Percentiles rank a stretch among this genome's conserved stretches.
Evolutionary conservation across 1,140 invertebrate genomes (phyloP).

Genomic region (Linepithema humile): DNA sequence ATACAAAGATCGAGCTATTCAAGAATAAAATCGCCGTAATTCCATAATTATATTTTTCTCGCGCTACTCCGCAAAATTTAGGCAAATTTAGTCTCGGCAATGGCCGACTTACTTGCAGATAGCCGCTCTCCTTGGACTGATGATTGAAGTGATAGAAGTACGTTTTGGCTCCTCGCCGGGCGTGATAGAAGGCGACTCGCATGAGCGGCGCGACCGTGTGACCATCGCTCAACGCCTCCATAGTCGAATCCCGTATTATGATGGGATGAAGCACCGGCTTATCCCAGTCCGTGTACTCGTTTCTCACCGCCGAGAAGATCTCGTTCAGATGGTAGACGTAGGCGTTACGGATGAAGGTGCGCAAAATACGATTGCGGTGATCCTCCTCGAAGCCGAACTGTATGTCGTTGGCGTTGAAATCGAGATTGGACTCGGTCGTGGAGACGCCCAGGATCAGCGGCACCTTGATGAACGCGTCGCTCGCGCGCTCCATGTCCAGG

Average conservation of each 20-base stretch:
- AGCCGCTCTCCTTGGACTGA: slow-evolving; percentile 90
- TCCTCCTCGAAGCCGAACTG: slow-evolving; percentile 92
- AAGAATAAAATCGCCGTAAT: background rate
- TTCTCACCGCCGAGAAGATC: slow-evolving; percentile 94
- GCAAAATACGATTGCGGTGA: slow-evolving; percentile 89
- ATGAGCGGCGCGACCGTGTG: slow-evolving; percentile 90
- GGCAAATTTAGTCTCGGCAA: background rate
- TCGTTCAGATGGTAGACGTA: slow-evolving; percentile 95
- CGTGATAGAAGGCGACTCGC: slow-evolving; percentile 89
- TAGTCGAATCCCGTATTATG: slow-evolving; percentile 92
- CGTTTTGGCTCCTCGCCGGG: slow-evolving; percentile 88
- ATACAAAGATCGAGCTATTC: background rate
- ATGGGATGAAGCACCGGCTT: slow-evolving; percentile 93
- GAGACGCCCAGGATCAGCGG: slow-evolving; percentile 89
- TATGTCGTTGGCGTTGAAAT: slow-evolving; percentile 91
- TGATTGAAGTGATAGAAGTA: slow-evolving; percentile 93
- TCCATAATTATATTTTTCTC: background rate
- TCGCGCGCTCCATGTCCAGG: slow-evolving; percentile 87
- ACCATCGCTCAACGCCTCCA: slow-evolving; percentile 95
- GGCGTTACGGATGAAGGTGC: slow-evolving; percentile 94
- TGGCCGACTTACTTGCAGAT: slow-evolving; percentile 86
- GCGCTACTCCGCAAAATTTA: background rate
- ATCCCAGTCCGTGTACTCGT: slow-evolving; percentile 97
- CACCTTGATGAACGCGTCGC: slow-evolving; percentile 89
- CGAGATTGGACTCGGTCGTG: slow-evolving; percentile 90